phyloP scores from a whole-genome alignment of 2,888 invertebrate genomes.

The Tanytarsus gracilentus region DNA sequence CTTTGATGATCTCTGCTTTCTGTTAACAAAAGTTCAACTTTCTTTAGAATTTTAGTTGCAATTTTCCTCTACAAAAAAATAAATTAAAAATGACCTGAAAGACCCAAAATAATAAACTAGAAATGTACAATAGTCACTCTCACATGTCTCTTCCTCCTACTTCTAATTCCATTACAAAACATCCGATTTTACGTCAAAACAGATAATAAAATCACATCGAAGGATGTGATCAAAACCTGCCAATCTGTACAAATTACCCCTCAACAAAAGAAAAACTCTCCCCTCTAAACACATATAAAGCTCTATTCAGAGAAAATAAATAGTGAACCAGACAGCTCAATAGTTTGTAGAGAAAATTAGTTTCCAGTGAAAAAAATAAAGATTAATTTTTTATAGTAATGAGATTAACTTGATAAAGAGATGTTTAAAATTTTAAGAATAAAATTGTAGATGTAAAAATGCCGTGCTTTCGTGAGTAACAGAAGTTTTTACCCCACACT shows the following conservation, averaged over 20 bases:
- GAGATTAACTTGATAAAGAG: conserved; percentile 2
- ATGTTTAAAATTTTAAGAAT: neutral
- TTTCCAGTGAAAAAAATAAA: conserved; percentile 21
- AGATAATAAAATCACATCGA: neutral
- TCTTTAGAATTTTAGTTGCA: too few relatives aligned
- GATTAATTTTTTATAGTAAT: conserved; percentile 7
- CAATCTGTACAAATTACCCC: neutral
- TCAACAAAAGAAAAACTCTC: neutral
- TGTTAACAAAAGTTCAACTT: too few relatives aligned
- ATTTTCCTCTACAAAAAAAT: too few relatives aligned
- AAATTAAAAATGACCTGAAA: too few relatives aligned
- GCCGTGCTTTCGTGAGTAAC: too few relatives aligned
- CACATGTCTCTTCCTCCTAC: too few relatives aligned
- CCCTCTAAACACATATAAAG: neutral
- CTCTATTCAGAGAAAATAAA: neutral
- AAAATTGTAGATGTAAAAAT: neutral
- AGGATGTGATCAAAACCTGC: neutral
- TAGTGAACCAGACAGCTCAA: neutral
- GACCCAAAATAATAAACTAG: too few relatives aligned
- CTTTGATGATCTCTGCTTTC: too few relatives aligned
- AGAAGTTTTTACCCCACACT: too few relatives aligned
- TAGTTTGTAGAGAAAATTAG: conserved; percentile 1
- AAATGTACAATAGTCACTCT: too few relatives aligned
- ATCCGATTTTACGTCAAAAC: too few relatives aligned
- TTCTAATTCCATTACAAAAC: too few relatives aligned